Evolutionary conservation across 2,113 vertebrate species (phyloP).

Genomic region (Gambusia affinis): DNA sequence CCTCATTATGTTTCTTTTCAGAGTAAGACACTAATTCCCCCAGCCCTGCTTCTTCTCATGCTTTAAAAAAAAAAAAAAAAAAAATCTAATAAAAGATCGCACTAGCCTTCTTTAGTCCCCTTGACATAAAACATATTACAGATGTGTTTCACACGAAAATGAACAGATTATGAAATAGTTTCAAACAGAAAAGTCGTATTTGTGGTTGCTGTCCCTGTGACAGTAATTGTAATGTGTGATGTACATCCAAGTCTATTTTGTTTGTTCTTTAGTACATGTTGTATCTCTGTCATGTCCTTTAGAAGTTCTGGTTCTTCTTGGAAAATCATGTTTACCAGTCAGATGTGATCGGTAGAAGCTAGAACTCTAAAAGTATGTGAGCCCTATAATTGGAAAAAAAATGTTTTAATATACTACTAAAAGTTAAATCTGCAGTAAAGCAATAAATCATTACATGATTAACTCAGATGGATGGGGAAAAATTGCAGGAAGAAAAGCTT

Average conservation of each 20-base stretch:
- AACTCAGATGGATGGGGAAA: too few species aligned
- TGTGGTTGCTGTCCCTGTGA: conserved; percentile 42
- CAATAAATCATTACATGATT: background rate
- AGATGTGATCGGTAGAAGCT: background rate
- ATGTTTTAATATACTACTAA: too few species aligned
- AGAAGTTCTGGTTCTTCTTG: background rate
- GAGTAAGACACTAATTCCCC: conserved; percentile 63
- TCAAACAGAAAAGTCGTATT: conserved; percentile 59
- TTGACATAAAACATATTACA: conserved; percentile 34
- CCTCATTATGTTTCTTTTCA: conserved; percentile 70
- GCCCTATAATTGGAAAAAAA: too few species aligned
- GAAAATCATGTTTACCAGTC: conserved; percentile 5
- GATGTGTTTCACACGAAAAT: conserved; percentile 50
- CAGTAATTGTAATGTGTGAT: conserved; percentile 27
- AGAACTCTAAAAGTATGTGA: background rate
- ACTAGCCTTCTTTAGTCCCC: conserved; percentile 44
- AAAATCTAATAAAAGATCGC: conserved; percentile 34
- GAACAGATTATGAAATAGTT: conserved; percentile 61
- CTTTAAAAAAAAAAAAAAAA: background rate
- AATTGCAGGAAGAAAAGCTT: background rate
- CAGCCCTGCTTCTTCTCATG: conserved; percentile 46
- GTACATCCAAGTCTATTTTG: conserved; percentile 9
- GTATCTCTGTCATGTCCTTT: conserved; percentile 4
- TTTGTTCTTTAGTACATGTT: conserved; percentile 8
- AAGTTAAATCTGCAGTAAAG: background rate